These are phyloP conservation scores for Syngnathus scovelli DNA, from an alignment of 2,113 vertebrate species.

Conservation along the genomic window DNA sequence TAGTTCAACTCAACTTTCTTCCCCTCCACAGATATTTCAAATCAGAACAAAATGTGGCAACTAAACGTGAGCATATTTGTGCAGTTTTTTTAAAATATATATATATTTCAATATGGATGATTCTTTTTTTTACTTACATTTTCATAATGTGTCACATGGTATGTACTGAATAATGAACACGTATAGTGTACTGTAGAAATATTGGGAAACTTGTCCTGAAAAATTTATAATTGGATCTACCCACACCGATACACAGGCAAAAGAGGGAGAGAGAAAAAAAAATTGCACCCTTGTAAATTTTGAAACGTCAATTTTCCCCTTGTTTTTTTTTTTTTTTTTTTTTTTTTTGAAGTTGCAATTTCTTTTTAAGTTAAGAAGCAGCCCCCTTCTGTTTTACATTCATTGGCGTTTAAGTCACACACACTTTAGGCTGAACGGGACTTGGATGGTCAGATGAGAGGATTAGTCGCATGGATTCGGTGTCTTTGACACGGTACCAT, in stretches of 20 bases:
- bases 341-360: constrained; percentile 12
- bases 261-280: neutral
- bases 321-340: neutral
- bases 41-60: neutral
- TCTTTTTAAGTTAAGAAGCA: constrained; percentile 22
- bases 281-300: neutral
- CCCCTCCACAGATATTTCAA: neutral
- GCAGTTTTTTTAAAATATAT: neutral
- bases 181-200: constrained; percentile 9
- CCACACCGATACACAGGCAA: neutral
- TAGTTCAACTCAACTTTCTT: constrained; percentile 1
- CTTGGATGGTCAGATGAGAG: constrained; percentile 32
- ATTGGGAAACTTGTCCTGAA: neutral
- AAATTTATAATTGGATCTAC: neutral
- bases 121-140: neutral
- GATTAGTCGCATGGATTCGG: constrained; percentile 43
- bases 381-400: constrained; percentile 23
- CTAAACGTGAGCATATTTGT: neutral
- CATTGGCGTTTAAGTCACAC: constrained; percentile 34
- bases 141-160: neutral
- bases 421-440: constrained; percentile 22
- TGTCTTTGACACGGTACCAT: constrained; percentile 53
- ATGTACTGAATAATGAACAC: constrained; percentile 10
- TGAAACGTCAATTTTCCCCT: neutral
- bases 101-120: neutral